Evolutionary conservation across 2,888 invertebrate genomes (phyloP).

Genomic region (Brachynemurus nebulosus): DNA sequence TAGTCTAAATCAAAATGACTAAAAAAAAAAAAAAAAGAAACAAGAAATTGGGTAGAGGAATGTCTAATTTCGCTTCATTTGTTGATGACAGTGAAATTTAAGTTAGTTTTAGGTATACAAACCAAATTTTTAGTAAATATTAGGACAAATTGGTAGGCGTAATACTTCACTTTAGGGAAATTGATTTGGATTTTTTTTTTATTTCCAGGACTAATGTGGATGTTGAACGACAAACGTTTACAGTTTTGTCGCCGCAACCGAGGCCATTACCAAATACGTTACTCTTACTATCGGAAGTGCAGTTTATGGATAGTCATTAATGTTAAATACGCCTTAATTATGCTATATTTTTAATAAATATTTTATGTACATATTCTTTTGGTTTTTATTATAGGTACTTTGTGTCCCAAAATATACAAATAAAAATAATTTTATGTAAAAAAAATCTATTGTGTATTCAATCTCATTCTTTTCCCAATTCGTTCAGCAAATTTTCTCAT

Average conservation of each 20-base stretch:
- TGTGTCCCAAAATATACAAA: neutral
- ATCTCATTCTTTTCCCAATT: slow-evolving; percentile 3
- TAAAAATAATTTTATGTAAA: neutral
- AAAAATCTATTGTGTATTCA: neutral
- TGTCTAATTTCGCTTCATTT: too few species aligned
- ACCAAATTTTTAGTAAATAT: slow-evolving; percentile 5
- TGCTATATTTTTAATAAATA: too few species aligned
- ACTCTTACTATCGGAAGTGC: slow-evolving; percentile 76
- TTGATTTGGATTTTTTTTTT: slow-evolving; percentile 2
- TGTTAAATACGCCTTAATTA: slow-evolving; percentile 1
- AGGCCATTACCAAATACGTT: slow-evolving; percentile 81
- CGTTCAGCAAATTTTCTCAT: slow-evolving; percentile 39
- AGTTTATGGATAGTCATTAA: slow-evolving; percentile 88
- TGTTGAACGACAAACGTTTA: slow-evolving; percentile 71
- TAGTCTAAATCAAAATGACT: too few species aligned
- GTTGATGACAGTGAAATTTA: too few species aligned
- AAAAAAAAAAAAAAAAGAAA: too few species aligned
- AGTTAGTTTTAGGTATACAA: slow-evolving; percentile 5
- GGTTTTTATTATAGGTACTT: too few species aligned
- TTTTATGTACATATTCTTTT: too few species aligned
- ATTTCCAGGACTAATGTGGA: slow-evolving; percentile 75
- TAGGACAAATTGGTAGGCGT: neutral
- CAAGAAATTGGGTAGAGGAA: too few species aligned
- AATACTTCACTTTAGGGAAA: neutral
- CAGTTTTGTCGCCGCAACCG: slow-evolving; percentile 86